Evolutionary conservation across 2,113 vertebrate genomes (phyloP), one percentile per base, ranked within the genome.

Genomic region (Progne subis): DNA sequence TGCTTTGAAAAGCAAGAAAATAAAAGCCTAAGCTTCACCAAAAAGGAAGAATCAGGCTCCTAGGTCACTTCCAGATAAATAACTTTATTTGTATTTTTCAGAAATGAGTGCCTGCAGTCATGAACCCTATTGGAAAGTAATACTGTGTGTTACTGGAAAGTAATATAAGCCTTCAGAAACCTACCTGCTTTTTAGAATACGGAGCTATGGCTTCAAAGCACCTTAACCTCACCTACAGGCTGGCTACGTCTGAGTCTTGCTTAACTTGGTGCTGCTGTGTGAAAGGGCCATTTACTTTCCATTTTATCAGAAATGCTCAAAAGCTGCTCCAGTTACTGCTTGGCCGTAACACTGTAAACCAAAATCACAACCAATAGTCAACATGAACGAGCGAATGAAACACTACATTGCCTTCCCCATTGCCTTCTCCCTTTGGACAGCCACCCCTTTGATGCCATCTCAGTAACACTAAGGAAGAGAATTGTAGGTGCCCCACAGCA

Each of bases 401-500:
- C 37, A 25, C 26, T 74, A 3, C 1, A 0, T 11, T 81, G 50
- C 21, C 39, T 88, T 56, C 19, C 11, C 49, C 37, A 21, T 49
- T 69, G 70, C 32, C 65, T 78, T 65, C 24, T 89, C 46, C 77
- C 47, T 86, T 83, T 8, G 4, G 59, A 52, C 82, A 53, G 31
- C 14, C 31, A 50, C 18, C 41, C 41, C 64, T 88, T 81, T 74
- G 39, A 74, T 82, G 75, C 74, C 50, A 67, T 55, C 64, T 64
- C 47, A 59, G 12, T 44, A 88, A 25, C 34, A 53, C 16, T 69
- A 44, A 49, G 50, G 34, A 82, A 87, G n/a, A 91, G 82, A 61
- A 93, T 44, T 34, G 32, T 79, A 74, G 82, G 88, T 94, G 76
- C 79, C 79, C 68, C 75, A 90, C 79, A 93, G 68, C 68, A 88